Conservation (phyloP, 2,113 vertebrate species). For the Apeltes quadracus region DNA sequence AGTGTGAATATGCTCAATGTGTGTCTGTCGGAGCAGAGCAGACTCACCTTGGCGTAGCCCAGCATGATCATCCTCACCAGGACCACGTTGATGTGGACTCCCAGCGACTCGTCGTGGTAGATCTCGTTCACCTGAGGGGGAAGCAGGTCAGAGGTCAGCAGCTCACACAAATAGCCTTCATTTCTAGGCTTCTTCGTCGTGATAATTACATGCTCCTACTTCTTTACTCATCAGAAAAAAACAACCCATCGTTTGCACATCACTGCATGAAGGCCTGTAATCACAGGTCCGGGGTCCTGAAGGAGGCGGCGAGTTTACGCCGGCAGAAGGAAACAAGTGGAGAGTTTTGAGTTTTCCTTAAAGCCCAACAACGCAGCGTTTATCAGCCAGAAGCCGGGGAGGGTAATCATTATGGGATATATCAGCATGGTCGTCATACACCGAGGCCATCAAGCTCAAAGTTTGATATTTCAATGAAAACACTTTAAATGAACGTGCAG, state of each 20-base stretch:
- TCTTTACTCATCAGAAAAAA: not conserved
- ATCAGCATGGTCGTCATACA: too few species aligned
- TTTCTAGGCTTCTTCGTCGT: not conserved
- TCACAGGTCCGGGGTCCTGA: conserved; percentile 9
- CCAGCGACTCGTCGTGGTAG: conserved; percentile 96
- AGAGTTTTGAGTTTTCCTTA: too few species aligned
- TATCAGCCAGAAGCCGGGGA: too few species aligned
- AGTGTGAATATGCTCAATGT: too few species aligned
- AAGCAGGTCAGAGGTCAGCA: not conserved
- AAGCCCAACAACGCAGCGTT: too few species aligned
- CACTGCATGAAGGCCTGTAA: conserved; percentile 6
- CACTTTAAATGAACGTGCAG: too few species aligned
- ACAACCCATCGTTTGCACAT: not conserved
- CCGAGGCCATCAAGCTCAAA: too few species aligned
- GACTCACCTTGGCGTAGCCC: conserved; percentile 96
- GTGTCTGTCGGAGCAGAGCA: too few species aligned
- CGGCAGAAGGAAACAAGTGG: not conserved
- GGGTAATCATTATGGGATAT: too few species aligned
- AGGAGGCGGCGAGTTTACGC: not conserved
- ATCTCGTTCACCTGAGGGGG: conserved; percentile 93
- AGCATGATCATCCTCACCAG: conserved; percentile 98
- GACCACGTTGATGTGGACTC: conserved; percentile 95
- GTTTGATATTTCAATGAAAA: too few species aligned
- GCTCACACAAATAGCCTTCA: not conserved
- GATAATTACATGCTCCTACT: not conserved